These are phyloP conservation scores for Phoxinus dragarum DNA, from an alignment of 2,797 vertebrate genomes.

Conservation along the genomic window DNA sequence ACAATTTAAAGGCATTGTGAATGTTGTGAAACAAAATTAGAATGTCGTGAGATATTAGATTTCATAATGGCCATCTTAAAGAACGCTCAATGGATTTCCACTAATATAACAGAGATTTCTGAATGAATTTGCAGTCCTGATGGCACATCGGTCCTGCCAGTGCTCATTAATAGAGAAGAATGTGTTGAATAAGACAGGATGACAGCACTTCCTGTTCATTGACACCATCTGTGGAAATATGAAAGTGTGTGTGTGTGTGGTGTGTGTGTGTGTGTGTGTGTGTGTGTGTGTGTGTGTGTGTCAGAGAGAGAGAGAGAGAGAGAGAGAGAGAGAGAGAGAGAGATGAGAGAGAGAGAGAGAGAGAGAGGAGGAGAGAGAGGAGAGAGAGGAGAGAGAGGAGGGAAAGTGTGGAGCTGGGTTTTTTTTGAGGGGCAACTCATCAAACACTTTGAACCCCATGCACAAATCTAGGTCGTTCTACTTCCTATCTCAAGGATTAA, in stretches of 20 bases:
- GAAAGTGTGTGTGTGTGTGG: not conserved
- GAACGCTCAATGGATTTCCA: slow-evolving; percentile 49
- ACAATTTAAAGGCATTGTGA: not conserved
- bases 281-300: not conserved
- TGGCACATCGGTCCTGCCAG: slow-evolving; percentile 61
- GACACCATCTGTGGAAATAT: slow-evolving; percentile 56
- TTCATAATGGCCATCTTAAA: slow-evolving; percentile 46
- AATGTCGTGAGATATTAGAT: slow-evolving; percentile 38
- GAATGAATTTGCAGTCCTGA: slow-evolving; percentile 67
- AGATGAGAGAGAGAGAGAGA: not conserved
- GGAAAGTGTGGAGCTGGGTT: not conserved
- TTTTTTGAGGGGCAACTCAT: slow-evolving; percentile 3
- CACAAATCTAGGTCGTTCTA: not conserved
- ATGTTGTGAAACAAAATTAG: slow-evolving; percentile 12
- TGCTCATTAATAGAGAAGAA: slow-evolving; percentile 65
- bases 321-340: not conserved
- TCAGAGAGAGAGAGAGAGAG: not conserved
- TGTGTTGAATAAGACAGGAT: slow-evolving; percentile 69
- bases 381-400: not conserved
- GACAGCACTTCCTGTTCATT: slow-evolving; percentile 63
- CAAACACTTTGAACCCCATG: slow-evolving; percentile 29
- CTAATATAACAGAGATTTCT: slow-evolving; percentile 52
- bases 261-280: slow-evolving; percentile 7
- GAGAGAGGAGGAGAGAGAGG: not conserved
- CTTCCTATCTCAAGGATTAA: not conserved